These are phyloP conservation scores for Syngnathus acus DNA, from an alignment of 2,797 vertebrate species.

Conservation along the genomic window DNA sequence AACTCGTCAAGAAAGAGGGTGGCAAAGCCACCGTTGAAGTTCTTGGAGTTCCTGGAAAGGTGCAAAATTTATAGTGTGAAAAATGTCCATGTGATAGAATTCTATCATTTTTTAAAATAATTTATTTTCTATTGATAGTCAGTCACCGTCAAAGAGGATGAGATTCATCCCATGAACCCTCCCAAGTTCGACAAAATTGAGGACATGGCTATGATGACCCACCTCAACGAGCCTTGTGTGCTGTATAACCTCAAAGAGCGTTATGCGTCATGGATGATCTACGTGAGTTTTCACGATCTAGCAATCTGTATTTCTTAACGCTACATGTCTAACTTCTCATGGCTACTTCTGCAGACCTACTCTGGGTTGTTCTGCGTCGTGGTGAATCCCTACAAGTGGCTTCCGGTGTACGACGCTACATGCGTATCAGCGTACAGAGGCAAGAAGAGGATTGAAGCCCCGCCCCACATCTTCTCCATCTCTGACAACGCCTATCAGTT, in stretches of 20 bases:
- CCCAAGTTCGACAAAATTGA: conserved; percentile 88
- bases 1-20: conserved; percentile 66
- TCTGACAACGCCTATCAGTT: conserved; percentile 15
- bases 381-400: conserved; percentile 8
- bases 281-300: conserved; percentile 24
- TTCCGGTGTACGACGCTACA: conserved; percentile 4
- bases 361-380: conserved; percentile 8
- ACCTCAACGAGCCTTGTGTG: conserved; percentile 75
- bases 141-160: conserved; percentile 33
- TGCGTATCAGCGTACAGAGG: conserved; percentile 1
- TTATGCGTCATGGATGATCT: conserved; percentile 68
- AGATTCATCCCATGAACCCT: conserved; percentile 71
- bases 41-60: conserved; percentile 52
- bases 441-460: conserved; percentile 4
- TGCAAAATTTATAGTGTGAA: conserved; percentile 15
- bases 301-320: not conserved
- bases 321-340: not conserved
- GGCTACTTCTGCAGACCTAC: conserved; percentile 36
- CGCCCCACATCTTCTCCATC: conserved; percentile 8
- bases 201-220: conserved; percentile 96
- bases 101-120: too few relatives aligned
- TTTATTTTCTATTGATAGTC: not conserved
- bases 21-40: conserved; percentile 81
- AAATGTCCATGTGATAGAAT: too few relatives aligned
- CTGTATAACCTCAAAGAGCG: conserved; percentile 70